Evolutionary conservation across 2,888 invertebrate genomes (phyloP).

Genomic region (Syritta pipiens): DNA sequence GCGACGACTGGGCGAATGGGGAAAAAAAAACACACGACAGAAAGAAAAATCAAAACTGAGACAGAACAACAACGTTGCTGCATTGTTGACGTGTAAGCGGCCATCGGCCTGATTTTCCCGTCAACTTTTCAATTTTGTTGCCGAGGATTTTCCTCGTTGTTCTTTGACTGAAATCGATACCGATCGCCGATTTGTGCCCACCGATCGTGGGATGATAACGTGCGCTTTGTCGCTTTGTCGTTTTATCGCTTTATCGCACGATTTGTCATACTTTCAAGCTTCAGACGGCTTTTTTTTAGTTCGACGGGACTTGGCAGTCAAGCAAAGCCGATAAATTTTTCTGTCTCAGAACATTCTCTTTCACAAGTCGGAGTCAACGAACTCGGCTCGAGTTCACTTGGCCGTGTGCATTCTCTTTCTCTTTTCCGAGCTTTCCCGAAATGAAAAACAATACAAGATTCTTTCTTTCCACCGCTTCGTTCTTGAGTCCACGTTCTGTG

Average conservation of each 20-base stretch:
- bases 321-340: background rate
- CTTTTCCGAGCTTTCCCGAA: slow-evolving; percentile 60
- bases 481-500: slow-evolving; percentile 36
- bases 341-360: slow-evolving; percentile 49
- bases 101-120: slow-evolving; percentile 50
- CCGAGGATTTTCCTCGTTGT: slow-evolving; percentile 29
- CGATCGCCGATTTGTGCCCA: slow-evolving; percentile 4
- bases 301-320: too few relatives aligned
- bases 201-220: slow-evolving; percentile 8
- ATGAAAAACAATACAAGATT: slow-evolving; percentile 34
- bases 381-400: slow-evolving; percentile 33
- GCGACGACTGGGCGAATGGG: background rate
- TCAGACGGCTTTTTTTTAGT: background rate
- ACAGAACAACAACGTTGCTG: slow-evolving; percentile 16
- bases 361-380: slow-evolving; percentile 48
- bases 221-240: too few relatives aligned
- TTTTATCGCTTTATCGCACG: background rate
- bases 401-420: slow-evolving; percentile 43
- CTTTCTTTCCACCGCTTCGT: slow-evolving; percentile 17
- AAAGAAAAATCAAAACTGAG: slow-evolving; percentile 19
- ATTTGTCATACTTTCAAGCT: slow-evolving; percentile 8
- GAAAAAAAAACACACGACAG: slow-evolving; percentile 13
- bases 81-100: slow-evolving; percentile 37
- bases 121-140: slow-evolving; percentile 39
- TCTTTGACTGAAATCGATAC: slow-evolving; percentile 11